A percentile compares a stretch with the other conserved stretches of the same genome.
Evolutionary conservation across 2,888 invertebrate species (phyloP).

Genomic region (Galeopsomyia nigrocyanea): DNA sequence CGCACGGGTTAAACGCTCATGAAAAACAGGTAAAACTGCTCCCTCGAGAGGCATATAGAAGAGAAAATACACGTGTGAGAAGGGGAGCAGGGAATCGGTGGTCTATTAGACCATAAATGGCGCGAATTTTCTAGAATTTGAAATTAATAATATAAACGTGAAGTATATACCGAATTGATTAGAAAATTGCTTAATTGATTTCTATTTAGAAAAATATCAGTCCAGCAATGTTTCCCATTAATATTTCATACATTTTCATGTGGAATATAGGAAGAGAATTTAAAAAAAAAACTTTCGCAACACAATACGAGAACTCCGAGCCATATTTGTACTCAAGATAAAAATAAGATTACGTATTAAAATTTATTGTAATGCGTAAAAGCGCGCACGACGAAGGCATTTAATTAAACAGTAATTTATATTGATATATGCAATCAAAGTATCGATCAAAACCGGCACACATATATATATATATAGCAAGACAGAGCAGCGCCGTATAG

Average conservation of each 20-base stretch:
- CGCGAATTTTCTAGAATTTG: no score
- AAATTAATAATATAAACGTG: no score
- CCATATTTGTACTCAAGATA: no score
- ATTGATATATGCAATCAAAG: neutral
- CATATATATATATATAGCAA: no score
- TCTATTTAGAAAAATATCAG: no score
- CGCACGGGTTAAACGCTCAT: neutral
- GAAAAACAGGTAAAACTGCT: constrained; percentile 40
- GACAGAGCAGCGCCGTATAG: constrained; percentile 13
- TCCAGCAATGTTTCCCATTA: no score
- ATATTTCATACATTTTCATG: no score
- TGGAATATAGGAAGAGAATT: no score
- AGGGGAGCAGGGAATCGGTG: neutral
- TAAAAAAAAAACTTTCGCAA: no score
- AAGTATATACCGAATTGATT: no score
- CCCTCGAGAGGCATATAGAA: constrained; percentile 2
- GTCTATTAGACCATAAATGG: constrained; percentile 38
- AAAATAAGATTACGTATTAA: neutral
- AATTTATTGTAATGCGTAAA: neutral
- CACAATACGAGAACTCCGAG: no score
- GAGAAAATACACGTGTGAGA: neutral
- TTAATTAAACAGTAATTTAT: constrained; percentile 5
- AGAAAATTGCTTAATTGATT: constrained; percentile 8
- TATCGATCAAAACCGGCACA: no score
- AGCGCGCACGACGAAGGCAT: neutral